phyloP scores from a whole-genome alignment of 1,140 invertebrate species.

The Drosophila murphyi region DNA sequence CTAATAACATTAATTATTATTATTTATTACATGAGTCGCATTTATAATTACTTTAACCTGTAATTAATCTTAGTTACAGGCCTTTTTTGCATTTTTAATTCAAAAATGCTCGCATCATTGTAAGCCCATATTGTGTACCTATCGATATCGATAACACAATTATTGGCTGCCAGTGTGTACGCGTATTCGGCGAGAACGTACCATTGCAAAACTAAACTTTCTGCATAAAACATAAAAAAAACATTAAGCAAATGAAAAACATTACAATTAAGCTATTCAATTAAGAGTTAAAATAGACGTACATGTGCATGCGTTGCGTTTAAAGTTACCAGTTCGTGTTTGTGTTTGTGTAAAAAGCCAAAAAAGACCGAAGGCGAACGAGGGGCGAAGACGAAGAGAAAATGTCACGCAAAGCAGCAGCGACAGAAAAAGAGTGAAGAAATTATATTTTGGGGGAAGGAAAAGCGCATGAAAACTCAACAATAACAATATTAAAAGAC shows the following conservation, averaged over 20 bases:
- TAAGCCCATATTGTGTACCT: conserved; percentile 14
- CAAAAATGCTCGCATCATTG: conserved; percentile 40
- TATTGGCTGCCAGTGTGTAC: conserved; percentile 55
- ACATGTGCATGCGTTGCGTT: conserved; percentile 28
- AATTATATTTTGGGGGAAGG: conserved; percentile 64
- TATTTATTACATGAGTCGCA: conserved; percentile 7
- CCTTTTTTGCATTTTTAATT: conserved; percentile 43
- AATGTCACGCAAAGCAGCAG: conserved; percentile 80
- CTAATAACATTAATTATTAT: not conserved
- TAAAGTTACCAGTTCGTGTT: conserved; percentile 31
- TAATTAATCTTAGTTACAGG: not conserved
- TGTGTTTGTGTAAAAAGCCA: conserved; percentile 55
- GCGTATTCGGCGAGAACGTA: conserved; percentile 61
- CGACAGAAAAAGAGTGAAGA: conserved; percentile 77
- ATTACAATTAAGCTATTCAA: conserved; percentile 49
- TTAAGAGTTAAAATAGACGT: conserved; percentile 20
- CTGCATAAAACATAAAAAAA: conserved; percentile 64
- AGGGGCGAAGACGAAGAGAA: conserved; percentile 74
- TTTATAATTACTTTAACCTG: not conserved
- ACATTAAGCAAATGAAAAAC: conserved; percentile 76
- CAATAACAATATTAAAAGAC: conserved; percentile 52
- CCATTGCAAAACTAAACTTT: conserved; percentile 71
- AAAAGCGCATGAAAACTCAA: conserved; percentile 52
- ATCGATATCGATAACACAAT: conserved; percentile 48
- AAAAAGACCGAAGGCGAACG: conserved; percentile 53